Evolutionary conservation across 2,113 vertebrate genomes (phyloP).

Genomic region (Entomyzon cyanotis): DNA sequence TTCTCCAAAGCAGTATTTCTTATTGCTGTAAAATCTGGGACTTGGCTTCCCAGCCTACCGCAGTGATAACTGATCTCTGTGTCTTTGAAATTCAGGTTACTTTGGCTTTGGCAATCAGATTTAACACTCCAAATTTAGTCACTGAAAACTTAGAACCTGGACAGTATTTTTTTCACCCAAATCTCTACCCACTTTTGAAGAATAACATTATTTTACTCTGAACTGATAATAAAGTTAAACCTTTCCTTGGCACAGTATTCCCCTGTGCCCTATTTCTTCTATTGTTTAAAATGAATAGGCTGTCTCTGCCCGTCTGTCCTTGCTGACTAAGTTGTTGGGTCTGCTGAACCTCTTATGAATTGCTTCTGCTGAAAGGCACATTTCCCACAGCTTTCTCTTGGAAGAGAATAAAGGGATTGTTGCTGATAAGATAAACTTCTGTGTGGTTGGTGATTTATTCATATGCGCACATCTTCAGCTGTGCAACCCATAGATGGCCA

Average conservation of each 20-base stretch:
- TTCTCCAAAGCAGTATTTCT: not conserved
- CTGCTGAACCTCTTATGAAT: not conserved
- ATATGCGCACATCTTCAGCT: not conserved
- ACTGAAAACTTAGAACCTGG: not conserved
- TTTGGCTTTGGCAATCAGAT: not conserved
- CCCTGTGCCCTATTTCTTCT: not conserved
- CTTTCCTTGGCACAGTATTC: not conserved
- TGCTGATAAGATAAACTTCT: not conserved
- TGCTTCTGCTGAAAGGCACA: not conserved
- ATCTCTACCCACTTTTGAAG: not conserved
- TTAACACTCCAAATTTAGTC: not conserved
- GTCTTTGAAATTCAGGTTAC: not conserved
- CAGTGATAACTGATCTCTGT: not conserved
- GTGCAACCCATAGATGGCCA: not conserved
- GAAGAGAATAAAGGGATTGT: not conserved
- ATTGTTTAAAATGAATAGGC: not conserved
- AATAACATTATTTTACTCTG: not conserved
- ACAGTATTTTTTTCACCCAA: not conserved
- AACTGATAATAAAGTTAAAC: not conserved
- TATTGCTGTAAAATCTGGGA: not conserved
- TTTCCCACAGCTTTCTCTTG: not conserved
- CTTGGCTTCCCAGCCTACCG: not conserved
- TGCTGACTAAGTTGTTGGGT: conserved; percentile 2
- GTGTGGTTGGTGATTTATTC: not conserved
- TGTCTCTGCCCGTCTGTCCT: not conserved